These are phyloP conservation scores for Trichacis sp. DNA, from an alignment of 2,888 invertebrate species.

Conservation along the genomic window DNA sequence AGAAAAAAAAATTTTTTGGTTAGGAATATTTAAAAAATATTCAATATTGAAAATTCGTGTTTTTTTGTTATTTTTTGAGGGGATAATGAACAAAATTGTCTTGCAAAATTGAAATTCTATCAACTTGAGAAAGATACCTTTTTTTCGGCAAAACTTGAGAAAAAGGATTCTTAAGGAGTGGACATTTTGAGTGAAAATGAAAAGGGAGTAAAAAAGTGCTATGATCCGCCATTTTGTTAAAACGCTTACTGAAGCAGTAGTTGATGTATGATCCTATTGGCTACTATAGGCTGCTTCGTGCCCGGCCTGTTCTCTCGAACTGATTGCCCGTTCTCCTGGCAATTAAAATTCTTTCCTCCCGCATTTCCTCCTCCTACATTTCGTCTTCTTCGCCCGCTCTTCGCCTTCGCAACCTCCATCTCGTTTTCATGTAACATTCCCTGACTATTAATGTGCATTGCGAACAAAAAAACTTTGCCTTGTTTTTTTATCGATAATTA, in stretches of 20 bases:
- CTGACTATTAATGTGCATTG: constrained; percentile 16
- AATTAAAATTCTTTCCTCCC: constrained; percentile 64
- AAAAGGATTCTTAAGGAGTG: no score
- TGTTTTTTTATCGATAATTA: constrained; percentile 25
- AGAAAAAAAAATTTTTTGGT: no score
- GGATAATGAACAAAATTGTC: no score
- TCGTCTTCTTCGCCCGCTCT: constrained; percentile 44
- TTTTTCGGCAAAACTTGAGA: no score
- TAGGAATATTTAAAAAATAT: no score
- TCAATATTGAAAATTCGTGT: no score
- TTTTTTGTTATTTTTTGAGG: no score
- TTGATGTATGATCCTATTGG: constrained; percentile 68
- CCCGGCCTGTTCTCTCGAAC: constrained; percentile 59
- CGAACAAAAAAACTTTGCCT: constrained; percentile 35
- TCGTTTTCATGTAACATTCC: constrained; percentile 10
- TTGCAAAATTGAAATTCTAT: no score
- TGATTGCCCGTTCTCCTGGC: constrained; percentile 57
- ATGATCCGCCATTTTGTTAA: constrained; percentile 42
- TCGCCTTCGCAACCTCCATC: constrained; percentile 23
- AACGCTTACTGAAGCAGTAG: constrained; percentile 56
- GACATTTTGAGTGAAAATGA: constrained; percentile 1
- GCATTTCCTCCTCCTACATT: constrained; percentile 52
- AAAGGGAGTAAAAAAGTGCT: constrained; percentile 32
- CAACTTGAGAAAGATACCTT: no score
- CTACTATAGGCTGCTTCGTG: constrained; percentile 64